Conservation (phyloP, 2,797 vertebrate species). For the Adrianichthys oophorus region DNA sequence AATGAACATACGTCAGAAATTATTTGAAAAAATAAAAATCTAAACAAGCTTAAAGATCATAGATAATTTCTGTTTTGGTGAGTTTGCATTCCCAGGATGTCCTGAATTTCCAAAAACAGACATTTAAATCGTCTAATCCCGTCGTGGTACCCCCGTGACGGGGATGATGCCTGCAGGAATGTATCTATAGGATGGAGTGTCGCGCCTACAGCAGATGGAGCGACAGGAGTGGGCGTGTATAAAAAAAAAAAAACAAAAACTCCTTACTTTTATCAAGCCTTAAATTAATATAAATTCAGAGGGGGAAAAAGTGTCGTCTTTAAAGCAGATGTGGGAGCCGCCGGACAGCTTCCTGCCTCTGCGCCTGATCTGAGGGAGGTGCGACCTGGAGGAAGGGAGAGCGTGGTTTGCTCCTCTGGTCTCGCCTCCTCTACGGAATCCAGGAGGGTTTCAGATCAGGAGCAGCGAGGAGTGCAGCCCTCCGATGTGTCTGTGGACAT, state of each 20-base stretch:
- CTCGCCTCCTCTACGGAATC: conserved; percentile 7
- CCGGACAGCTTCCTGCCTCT: conserved; percentile 6
- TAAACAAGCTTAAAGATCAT: too few species aligned
- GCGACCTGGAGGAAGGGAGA: conserved; percentile 39
- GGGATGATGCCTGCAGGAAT: conserved; percentile 30
- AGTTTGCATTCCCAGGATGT: too few species aligned
- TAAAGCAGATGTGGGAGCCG: conserved; percentile 1
- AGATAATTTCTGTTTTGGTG: too few species aligned
- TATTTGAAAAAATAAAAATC: too few species aligned
- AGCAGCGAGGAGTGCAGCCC: background rate
- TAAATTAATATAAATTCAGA: conserved; percentile 13
- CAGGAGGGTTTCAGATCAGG: conserved; percentile 1
- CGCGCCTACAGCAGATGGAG: conserved; percentile 37
- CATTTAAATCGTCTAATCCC: background rate
- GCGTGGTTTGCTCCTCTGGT: too few species aligned
- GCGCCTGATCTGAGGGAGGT: conserved; percentile 44
- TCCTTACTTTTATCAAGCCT: conserved; percentile 54
- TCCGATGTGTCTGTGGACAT: background rate
- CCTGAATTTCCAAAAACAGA: too few species aligned
- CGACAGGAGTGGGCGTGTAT: conserved; percentile 59
- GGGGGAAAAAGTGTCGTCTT: conserved; percentile 24
- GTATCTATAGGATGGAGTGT: conserved; percentile 26
- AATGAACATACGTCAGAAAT: too few species aligned
- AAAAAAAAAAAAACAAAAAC: conserved; percentile 49
- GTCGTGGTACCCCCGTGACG: conserved; percentile 36